phyloP scores from a whole-genome alignment of 1,140 invertebrate genomes.

The Leptinotarsa lineolata region DNA sequence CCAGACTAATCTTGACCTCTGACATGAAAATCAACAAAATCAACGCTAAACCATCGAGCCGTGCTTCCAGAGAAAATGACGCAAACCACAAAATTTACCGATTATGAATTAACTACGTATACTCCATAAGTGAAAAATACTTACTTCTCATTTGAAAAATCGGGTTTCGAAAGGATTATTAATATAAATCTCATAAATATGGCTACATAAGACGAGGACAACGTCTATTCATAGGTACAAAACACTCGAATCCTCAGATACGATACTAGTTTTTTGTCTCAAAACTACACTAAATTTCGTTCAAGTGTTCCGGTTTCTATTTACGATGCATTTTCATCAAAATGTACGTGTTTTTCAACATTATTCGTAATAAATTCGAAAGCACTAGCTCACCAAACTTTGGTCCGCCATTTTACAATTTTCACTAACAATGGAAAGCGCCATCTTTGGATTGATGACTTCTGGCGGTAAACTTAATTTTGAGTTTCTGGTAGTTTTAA shows the following conservation, averaged over 20 bases:
- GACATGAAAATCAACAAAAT: conserved; percentile 40
- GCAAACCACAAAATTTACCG: conserved; percentile 11
- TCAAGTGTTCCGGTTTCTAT: conserved; percentile 17
- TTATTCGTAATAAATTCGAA: conserved; percentile 36
- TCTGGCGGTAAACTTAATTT: conserved; percentile 43
- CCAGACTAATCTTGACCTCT: conserved; percentile 38
- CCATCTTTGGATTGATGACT: conserved; percentile 46
- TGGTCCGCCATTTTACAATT: conserved; percentile 50
- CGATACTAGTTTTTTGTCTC: conserved; percentile 10
- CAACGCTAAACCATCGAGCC: conserved; percentile 32
- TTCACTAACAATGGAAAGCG: conserved; percentile 50
- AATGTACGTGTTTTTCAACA: conserved; percentile 31
- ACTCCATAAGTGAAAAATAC: conserved; percentile 28
- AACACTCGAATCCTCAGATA: conserved; percentile 30
- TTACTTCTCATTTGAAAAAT: conserved; percentile 49
- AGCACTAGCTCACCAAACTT: conserved; percentile 48
- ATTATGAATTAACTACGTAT: background rate
- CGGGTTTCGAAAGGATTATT: conserved; percentile 36
- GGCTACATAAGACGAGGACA: conserved; percentile 48
- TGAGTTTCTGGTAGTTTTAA: background rate
- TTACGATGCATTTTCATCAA: conserved; percentile 22
- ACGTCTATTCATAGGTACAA: conserved; percentile 38
- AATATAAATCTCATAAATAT: conserved; percentile 51
- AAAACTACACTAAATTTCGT: conserved; percentile 23
- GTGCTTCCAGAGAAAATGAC: conserved; percentile 16